Percentiles rank a stretch among this genome's conserved stretches.
These are phyloP conservation scores for Euzetes globulus DNA, from an alignment of 2,888 invertebrate genomes.

Conservation along the genomic window DNA sequence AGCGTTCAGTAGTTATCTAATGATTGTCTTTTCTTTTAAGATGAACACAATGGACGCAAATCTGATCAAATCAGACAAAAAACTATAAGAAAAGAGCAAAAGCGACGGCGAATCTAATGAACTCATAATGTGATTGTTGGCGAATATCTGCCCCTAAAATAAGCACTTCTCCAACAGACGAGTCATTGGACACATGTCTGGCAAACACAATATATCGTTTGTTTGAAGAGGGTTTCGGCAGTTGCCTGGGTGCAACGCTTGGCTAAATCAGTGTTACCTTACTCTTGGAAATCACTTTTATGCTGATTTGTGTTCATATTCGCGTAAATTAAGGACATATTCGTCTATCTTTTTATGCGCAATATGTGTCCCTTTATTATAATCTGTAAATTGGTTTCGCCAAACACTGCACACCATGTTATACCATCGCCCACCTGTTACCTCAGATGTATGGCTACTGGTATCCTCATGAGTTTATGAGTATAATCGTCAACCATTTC, in stretches of 20 bases:
- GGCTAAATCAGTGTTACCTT: slow-evolving; percentile 17
- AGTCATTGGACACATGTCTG: slow-evolving; percentile 3
- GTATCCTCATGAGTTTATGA: too few species aligned
- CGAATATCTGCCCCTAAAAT: background rate
- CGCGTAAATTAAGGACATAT: background rate
- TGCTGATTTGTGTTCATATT: slow-evolving; percentile 5
- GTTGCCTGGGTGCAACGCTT: slow-evolving; percentile 8
- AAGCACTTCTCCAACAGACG: background rate
- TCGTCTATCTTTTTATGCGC: background rate
- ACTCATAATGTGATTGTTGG: background rate
- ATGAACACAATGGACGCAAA: background rate
- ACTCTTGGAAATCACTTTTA: background rate
- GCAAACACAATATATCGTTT: background rate
- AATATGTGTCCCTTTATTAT: background rate
- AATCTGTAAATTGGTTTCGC: background rate
- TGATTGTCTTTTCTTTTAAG: background rate
- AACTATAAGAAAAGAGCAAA: background rate
- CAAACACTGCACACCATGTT: background rate
- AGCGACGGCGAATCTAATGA: slow-evolving; percentile 18
- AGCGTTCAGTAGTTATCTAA: background rate
- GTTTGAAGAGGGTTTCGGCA: background rate
- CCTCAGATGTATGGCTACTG: background rate
- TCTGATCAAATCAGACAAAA: background rate
- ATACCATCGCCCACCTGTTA: slow-evolving; percentile 23
- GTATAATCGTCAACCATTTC: too few species aligned